Evolutionary conservation across 92 coral and sea anemone species (phyloP), one percentile per base, ranked within the genome.

Genomic region (Muricea muricata): DNA sequence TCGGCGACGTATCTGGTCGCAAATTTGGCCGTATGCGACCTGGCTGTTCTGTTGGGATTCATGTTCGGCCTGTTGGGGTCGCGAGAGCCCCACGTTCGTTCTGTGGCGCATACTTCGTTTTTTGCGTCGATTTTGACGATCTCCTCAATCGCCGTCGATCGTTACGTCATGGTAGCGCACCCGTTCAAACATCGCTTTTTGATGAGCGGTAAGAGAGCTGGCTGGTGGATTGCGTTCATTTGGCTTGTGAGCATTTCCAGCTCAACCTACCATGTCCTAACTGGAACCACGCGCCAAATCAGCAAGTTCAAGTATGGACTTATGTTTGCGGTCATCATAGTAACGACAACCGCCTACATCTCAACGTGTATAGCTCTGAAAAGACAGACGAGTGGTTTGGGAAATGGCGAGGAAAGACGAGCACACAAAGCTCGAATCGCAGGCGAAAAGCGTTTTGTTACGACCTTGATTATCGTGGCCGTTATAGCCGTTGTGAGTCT

Each of bases 181-280:
- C 70, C 70, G 18, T 63, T 63, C 23, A 63, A 63, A 26, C 70
- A 63, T 11, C 70, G 70, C 13, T 29, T 63, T 26, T 63, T 63
- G 14, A 63, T 63, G 37, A 63, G 37, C 37, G 37, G 70, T 20
- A 63, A 63, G 12, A 63, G 11, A 25, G 37, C 37, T 11, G 70
- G 7, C 4, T 13, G 28, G 9, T 29, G 70, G 37, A 63, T 63
- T 17, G 39, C 30, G 37, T 11, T 30, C 1, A 63, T 63, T 28
- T 63, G 70, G 70, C 11, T 63, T 39, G 12, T 1, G 1, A 63
- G 70, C 70, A 30, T 63, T 6, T 12, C 18, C 13, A 30, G 37
- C 18, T 39, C 70, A 6, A 15, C 30, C n/a, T 32, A 6, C 13
- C 23, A 28, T 18, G 39, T 32, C 4, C 2, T 28, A 26, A 32